A percentile compares a stretch with the other conserved stretches of the same genome.
Evolutionary conservation across 2,888 invertebrate species (phyloP).

Genomic region (Argyresthia goedartella): DNA sequence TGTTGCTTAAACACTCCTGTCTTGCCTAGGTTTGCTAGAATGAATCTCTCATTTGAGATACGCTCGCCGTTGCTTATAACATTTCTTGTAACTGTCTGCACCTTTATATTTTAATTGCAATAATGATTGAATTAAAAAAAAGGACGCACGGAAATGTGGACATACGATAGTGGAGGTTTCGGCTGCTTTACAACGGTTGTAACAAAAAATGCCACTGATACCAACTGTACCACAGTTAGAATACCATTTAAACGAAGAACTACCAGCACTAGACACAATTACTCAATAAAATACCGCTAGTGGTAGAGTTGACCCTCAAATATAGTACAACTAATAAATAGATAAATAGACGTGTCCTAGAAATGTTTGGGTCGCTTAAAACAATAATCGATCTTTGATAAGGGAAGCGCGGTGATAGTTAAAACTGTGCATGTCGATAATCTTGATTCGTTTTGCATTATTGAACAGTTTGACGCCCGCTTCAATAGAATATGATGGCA

Average conservation of each 20-base stretch:
- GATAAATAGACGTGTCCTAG: slow-evolving; percentile 40
- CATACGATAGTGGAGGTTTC: no score
- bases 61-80: no score
- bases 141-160: no score
- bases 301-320: not conserved
- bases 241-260: no score
- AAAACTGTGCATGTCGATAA: slow-evolving; percentile 61
- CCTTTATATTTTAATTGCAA: no score
- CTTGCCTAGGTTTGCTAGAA: no score
- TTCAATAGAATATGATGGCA: slow-evolving; percentile 53
- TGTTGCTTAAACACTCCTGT: no score
- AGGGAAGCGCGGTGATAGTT: slow-evolving; percentile 37
- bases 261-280: no score
- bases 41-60: no score
- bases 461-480: slow-evolving; percentile 43
- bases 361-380: slow-evolving; percentile 42
- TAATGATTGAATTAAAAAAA: no score
- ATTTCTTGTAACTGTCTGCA: no score
- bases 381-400: slow-evolving; percentile 57
- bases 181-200: not conserved
- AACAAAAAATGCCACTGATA: not conserved
- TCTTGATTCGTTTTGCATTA: slow-evolving; percentile 53
- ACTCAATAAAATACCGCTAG: not conserved
- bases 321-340: slow-evolving; percentile 29
- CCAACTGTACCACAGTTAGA: not conserved